Base-by-base conservation (phyloP, 2,888 invertebrate species). In the Synergus laeviventris region DNA sequence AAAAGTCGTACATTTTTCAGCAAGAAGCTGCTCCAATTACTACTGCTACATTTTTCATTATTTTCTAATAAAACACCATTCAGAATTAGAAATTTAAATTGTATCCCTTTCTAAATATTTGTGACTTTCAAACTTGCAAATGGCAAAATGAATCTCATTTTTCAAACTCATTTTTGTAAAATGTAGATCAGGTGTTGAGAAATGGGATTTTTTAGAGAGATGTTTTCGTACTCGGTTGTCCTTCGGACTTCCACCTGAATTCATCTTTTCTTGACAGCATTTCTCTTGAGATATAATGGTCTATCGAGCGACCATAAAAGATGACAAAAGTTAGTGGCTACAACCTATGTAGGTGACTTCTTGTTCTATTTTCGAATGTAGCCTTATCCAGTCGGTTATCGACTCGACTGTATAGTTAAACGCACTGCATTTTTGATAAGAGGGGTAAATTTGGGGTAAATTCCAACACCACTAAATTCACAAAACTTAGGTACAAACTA, bases 181-280 rank as follows among this genome's bases (percentile, higher is more conserved):
- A 16, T 1, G 16, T 9, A 31, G n/a, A n/a, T 5, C 4, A 7
- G 2, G 1, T 31, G 36, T 36, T 2, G 9, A 36, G n/a, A n/a
- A 61, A 14, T 21, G 36, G 36, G 1, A 60, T 59, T 24, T 12
- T 59, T 24, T 12, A 9, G 14, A 60, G 11, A 36, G 9, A 2
- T 16, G 16, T 11, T 61, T 38, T 61, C 14, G 61, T 36, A 38
- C 36, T 61, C n/a, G 36, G n/a, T 8, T 61, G 36, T 61, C 36
- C 61, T 61, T n/a, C 36, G 36, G 61, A 61, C 36, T 61, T 38
- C 31, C n/a, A 61, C 61, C 31, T 61, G n/a, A 61, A 61, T 61
- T 61, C 61, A 8, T 61, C 36, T 61, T 36, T 36, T 61, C 36
- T 61, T n/a, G n/a, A 4, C 1, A 61, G 38, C 16, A 21, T 60